Evolutionary conservation across 2,113 vertebrate species (phyloP).

Genomic region (Actenoides lindsayi): DNA sequence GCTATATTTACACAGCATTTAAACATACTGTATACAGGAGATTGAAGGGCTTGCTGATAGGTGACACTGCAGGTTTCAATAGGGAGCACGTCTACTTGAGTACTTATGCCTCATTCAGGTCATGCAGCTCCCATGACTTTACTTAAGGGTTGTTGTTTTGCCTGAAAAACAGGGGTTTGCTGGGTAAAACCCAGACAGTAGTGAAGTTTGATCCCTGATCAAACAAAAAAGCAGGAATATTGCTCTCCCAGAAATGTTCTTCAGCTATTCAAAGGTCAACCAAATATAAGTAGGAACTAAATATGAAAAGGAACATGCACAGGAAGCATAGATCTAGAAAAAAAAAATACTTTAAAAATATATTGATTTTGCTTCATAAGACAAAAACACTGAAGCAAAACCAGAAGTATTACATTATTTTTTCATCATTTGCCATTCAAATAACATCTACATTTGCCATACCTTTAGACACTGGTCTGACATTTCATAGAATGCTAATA

Average conservation of each 20-base stretch:
- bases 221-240: background rate
- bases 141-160: background rate
- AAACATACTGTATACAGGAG: background rate
- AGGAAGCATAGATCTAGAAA: background rate
- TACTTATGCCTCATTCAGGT: background rate
- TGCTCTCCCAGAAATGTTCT: background rate
- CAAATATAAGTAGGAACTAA: background rate
- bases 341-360: background rate
- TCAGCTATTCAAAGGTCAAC: background rate
- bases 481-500: background rate
- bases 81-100: background rate
- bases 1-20: slow-evolving; percentile 50
- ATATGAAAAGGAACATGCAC: background rate
- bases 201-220: background rate
- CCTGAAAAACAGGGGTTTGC: background rate
- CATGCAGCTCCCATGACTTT: background rate
- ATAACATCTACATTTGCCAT: background rate
- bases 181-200: background rate
- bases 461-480: background rate
- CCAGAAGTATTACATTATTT: background rate
- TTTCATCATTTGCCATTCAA: background rate
- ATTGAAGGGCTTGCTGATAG: background rate
- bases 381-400: background rate
- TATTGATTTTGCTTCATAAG: background rate
- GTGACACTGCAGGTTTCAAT: background rate